A percentile compares a stretch with the other conserved stretches of the same genome.
These are phyloP conservation scores for Athene cunicularia DNA, from an alignment of 2,113 vertebrate species.

Conservation along the genomic window DNA sequence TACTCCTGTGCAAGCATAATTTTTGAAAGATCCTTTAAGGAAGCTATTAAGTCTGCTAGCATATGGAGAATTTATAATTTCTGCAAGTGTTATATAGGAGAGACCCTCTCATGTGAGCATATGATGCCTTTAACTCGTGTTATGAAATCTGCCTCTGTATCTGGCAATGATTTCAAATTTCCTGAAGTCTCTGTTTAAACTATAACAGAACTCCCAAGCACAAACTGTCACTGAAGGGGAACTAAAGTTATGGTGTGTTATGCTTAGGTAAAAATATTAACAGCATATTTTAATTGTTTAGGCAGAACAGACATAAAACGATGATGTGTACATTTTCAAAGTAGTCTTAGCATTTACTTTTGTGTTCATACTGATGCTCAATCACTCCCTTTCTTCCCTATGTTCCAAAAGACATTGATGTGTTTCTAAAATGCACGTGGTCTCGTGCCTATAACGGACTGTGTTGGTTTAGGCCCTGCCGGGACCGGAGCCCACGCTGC, in stretches of 20 bases:
- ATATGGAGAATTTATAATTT: slow-evolving; percentile 60
- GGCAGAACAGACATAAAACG: background rate
- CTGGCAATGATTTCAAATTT: slow-evolving; percentile 52
- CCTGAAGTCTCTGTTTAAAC: slow-evolving; percentile 36
- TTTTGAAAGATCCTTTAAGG: slow-evolving; percentile 19
- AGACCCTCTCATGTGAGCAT: slow-evolving; percentile 37
- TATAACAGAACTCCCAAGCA: background rate
- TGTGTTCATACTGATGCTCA: background rate
- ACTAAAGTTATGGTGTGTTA: background rate
- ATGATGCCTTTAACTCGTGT: slow-evolving; percentile 31
- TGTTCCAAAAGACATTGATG: background rate
- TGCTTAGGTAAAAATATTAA: slow-evolving; percentile 21
- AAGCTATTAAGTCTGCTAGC: slow-evolving; percentile 37
- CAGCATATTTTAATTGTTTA: slow-evolving; percentile 36
- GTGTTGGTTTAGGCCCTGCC: too few species aligned
- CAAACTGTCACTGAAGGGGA: background rate
- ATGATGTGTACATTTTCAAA: background rate
- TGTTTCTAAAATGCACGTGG: background rate
- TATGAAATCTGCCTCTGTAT: slow-evolving; percentile 51
- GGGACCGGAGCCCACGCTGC: too few species aligned
- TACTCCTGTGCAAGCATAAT: background rate
- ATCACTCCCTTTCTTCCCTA: background rate
- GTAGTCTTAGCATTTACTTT: background rate
- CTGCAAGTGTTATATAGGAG: slow-evolving; percentile 43
- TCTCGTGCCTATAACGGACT: background rate